Evolutionary conservation across 2,888 invertebrate species (phyloP).

Genomic region (Drosophila leonis): DNA sequence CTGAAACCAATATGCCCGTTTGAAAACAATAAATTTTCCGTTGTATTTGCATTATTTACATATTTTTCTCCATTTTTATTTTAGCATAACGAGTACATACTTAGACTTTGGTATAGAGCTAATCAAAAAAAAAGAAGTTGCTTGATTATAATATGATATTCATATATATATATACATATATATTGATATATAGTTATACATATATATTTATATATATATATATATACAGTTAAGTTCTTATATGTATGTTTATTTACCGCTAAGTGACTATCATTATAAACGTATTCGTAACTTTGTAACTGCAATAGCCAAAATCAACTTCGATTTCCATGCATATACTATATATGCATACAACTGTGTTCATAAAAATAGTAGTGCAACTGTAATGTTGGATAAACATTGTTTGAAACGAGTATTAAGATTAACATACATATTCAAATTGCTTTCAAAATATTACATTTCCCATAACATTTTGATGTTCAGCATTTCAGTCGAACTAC

Average conservation of each 20-base stretch:
- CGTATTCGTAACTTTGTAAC: slow-evolving; percentile 28
- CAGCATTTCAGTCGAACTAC: too few relatives aligned
- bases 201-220: slow-evolving; percentile 7
- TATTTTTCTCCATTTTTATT: slow-evolving; percentile 49
- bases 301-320: slow-evolving; percentile 12
- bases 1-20: neutral
- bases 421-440: neutral
- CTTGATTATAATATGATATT: slow-evolving; percentile 23
- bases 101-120: slow-evolving; percentile 46
- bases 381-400: too few relatives aligned
- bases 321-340: neutral
- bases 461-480: too few relatives aligned
- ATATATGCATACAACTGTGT: neutral
- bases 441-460: too few relatives aligned
- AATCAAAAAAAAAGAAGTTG: slow-evolving; percentile 38
- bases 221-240: slow-evolving; percentile 33
- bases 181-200: slow-evolving; percentile 23
- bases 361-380: too few relatives aligned
- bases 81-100: slow-evolving; percentile 43
- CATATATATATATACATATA: slow-evolving; percentile 22
- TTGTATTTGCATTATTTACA: slow-evolving; percentile 1
- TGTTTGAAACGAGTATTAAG: too few relatives aligned
- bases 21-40: neutral
- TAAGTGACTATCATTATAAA: slow-evolving; percentile 63
- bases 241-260: slow-evolving; percentile 37